Evolutionary conservation across 1,140 invertebrate genomes (phyloP).

Genomic region (Tenebrio molitor): DNA sequence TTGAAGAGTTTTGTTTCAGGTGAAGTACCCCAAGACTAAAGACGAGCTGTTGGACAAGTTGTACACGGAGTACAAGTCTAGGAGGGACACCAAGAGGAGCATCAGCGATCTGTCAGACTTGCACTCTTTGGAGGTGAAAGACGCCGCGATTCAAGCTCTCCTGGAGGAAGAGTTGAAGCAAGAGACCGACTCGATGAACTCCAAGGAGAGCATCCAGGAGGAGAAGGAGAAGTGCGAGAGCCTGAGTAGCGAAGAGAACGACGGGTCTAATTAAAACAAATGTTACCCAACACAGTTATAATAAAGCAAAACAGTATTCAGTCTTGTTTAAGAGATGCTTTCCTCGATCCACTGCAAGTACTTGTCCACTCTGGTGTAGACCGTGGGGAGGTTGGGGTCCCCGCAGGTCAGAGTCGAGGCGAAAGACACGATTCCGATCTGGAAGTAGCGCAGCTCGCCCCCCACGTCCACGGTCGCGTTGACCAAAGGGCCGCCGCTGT

Average conservation of each 20-base stretch:
- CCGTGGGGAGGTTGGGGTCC: slow-evolving; percentile 70
- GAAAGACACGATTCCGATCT: slow-evolving; percentile 69
- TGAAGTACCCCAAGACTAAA: slow-evolving; percentile 57
- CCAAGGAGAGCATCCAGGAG: slow-evolving; percentile 28
- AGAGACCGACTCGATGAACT: slow-evolving; percentile 27
- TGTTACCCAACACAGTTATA: slow-evolving; percentile 8
- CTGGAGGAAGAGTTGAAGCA: slow-evolving; percentile 49
- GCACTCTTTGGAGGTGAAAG: slow-evolving; percentile 56
- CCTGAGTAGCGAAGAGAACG: slow-evolving; percentile 30
- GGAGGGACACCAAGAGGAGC: slow-evolving; percentile 42
- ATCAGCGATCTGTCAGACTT: slow-evolving; percentile 55
- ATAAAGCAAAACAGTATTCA: slow-evolving; percentile 22
- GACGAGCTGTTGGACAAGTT: slow-evolving; percentile 59
- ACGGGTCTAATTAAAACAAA: slow-evolving; percentile 11
- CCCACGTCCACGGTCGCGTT: slow-evolving; percentile 64
- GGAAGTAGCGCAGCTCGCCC: slow-evolving; percentile 57
- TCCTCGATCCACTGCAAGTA: slow-evolving; percentile 76
- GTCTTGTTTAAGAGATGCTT: slow-evolving; percentile 53
- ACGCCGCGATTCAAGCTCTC: slow-evolving; percentile 57
- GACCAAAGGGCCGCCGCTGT: slow-evolving; percentile 66
- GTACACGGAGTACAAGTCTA: slow-evolving; percentile 52
- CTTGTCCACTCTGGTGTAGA: slow-evolving; percentile 73
- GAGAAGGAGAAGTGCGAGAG: slow-evolving; percentile 15
- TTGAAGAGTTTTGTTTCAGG: slow-evolving; percentile 47
- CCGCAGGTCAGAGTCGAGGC: slow-evolving; percentile 69